A percentile compares a stretch with the other conserved stretches of the same genome.
These are phyloP conservation scores for Eolophus roseicapilla DNA, from an alignment of 2,113 vertebrate species.

Conservation along the genomic window DNA sequence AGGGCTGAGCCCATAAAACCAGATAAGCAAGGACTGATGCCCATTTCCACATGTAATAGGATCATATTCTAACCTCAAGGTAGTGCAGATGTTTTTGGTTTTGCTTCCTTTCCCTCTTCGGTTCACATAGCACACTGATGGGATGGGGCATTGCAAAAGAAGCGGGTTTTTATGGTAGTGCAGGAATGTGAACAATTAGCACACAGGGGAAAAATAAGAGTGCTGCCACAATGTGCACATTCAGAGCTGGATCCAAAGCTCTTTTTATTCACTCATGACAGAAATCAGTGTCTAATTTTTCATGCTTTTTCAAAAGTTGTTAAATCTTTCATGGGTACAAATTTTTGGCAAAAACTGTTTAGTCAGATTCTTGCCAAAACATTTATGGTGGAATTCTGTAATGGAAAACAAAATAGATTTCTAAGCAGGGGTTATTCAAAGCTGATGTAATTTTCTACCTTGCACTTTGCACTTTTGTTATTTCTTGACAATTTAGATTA, in stretches of 20 bases:
- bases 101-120: constrained; percentile 24
- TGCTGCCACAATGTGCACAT: constrained; percentile 11
- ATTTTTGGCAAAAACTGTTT: constrained; percentile 12
- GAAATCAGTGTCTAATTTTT: constrained; percentile 22
- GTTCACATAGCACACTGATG: background rate
- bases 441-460: background rate
- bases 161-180: background rate
- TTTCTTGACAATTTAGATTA: background rate
- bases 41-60: constrained; percentile 50
- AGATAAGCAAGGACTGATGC: constrained; percentile 51
- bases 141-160: background rate
- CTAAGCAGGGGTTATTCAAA: background rate
- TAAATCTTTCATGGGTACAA: constrained; percentile 28
- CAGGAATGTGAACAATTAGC: constrained; percentile 10
- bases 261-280: background rate
- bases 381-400: constrained; percentile 6
- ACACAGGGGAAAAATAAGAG: constrained; percentile 33
- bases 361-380: constrained; percentile 21
- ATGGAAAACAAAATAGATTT: constrained; percentile 1
- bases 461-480: background rate
- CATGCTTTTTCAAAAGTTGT: background rate
- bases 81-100: constrained; percentile 46
- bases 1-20: constrained; percentile 49
- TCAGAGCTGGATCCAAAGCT: constrained; percentile 20
- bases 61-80: constrained; percentile 38